These are phyloP conservation scores for Nemapogon koenigi DNA, from an alignment of 2,888 invertebrate species.

Conservation along the genomic window DNA sequence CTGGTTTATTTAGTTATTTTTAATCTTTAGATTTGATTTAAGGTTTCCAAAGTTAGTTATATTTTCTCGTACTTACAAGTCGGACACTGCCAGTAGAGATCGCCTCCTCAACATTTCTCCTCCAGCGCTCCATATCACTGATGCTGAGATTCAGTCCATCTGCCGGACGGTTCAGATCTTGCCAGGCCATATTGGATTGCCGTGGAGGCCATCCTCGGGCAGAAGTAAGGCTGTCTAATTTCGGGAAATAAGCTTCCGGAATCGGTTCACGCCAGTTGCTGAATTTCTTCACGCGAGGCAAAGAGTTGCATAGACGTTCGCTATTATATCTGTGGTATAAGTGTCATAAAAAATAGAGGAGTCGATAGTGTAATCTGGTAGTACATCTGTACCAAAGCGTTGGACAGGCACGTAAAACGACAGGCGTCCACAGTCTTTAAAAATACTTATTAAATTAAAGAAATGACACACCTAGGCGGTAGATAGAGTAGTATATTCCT, in stretches of 20 bases:
- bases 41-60: too few species aligned
- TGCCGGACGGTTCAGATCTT: slow-evolving; percentile 70
- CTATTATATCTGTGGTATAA: slow-evolving; percentile 68
- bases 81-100: slow-evolving; percentile 73
- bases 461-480: too few species aligned
- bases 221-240: slow-evolving; percentile 73
- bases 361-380: too few species aligned
- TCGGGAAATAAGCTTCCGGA: slow-evolving; percentile 82
- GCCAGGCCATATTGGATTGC: slow-evolving; percentile 62
- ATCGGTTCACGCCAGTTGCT: slow-evolving; percentile 74
- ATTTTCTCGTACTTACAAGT: slow-evolving; percentile 65
- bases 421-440: too few species aligned
- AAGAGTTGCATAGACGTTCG: slow-evolving; percentile 76
- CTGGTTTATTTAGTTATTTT: too few species aligned
- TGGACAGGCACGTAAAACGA: too few species aligned
- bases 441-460: too few species aligned
- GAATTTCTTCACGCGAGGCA: slow-evolving; percentile 69
- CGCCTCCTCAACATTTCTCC: slow-evolving; percentile 75
- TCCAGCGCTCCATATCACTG: slow-evolving; percentile 76
- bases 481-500: too few species aligned
- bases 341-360: neutral
- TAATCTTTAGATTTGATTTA: too few species aligned
- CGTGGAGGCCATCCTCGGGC: slow-evolving; percentile 79
- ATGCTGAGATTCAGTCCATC: slow-evolving; percentile 68
- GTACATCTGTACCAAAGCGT: too few species aligned